Evolutionary conservation across 1,140 invertebrate species (phyloP).

Genomic region (Aporrectodea caliginosa): DNA sequence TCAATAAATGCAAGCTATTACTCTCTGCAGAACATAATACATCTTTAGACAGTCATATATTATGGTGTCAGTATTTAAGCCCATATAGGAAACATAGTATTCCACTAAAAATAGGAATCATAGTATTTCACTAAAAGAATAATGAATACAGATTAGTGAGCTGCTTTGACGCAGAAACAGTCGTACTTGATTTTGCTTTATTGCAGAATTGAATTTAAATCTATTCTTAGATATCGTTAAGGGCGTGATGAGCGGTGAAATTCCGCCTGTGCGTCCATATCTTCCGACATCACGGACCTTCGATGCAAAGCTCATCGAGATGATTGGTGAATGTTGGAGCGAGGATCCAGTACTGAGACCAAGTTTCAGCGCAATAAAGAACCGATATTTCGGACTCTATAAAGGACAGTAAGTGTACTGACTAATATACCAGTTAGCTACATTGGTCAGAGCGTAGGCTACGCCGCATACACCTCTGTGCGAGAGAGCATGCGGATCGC

Average conservation of each 20-base stretch:
- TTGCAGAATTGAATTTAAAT: neutral
- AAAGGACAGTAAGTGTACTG: conserved; percentile 10
- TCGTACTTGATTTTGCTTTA: neutral
- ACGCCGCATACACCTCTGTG: no score
- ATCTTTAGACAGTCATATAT: no score
- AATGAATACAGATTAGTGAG: neutral
- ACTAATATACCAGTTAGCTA: no score
- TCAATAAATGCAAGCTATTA: no score
- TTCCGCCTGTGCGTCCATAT: conserved; percentile 8
- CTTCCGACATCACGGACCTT: conserved; percentile 1
- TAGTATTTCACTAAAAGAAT: neutral
- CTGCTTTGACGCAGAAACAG: neutral
- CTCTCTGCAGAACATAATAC: no score
- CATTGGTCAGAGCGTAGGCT: no score
- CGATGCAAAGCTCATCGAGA: conserved; percentile 70
- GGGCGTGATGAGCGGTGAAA: neutral
- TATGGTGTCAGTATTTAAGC: no score
- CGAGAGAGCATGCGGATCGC: no score
- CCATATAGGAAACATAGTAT: neutral
- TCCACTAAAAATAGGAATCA: neutral
- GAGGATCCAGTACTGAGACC: conserved; percentile 77
- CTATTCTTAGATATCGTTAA: conserved; percentile 5
- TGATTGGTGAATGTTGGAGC: conserved; percentile 69
- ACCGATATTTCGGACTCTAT: conserved; percentile 4
- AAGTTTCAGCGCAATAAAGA: conserved; percentile 65